Conservation (phyloP, 2,888 invertebrate species). For the Stictocephala bisonia region DNA sequence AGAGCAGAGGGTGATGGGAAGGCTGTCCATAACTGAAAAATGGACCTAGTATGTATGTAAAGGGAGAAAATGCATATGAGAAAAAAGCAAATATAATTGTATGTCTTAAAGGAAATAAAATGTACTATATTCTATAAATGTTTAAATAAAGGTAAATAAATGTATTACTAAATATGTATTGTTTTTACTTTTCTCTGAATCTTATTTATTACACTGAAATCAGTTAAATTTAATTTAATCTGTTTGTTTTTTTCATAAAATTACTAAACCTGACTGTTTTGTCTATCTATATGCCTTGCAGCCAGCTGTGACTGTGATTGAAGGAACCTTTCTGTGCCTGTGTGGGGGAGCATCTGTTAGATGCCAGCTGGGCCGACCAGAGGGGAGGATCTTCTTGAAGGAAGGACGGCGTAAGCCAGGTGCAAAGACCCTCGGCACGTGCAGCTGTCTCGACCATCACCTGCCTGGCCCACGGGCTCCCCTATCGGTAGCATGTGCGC, state of each 20-base stretch:
- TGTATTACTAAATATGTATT: neutral
- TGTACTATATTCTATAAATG: too few species aligned
- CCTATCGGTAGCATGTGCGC: constrained; percentile 16
- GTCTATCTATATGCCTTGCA: too few species aligned
- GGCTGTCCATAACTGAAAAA: too few species aligned
- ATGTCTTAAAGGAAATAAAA: too few species aligned
- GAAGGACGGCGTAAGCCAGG: constrained; percentile 12
- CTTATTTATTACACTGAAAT: too few species aligned
- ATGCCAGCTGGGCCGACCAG: neutral
- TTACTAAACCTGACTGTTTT: too few species aligned
- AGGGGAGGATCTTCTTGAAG: neutral
- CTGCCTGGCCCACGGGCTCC: neutral
- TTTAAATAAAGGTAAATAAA: constrained; percentile 22
- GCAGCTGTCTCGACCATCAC: neutral
- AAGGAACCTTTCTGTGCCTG: constrained; percentile 25
- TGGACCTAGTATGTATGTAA: too few species aligned
- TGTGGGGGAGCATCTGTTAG: constrained; percentile 22
- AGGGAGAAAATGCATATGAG: too few species aligned
- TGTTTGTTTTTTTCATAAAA: too few species aligned
- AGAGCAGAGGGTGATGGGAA: too few species aligned
- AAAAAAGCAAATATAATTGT: too few species aligned
- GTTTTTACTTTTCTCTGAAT: neutral
- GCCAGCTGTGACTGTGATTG: constrained; percentile 8
- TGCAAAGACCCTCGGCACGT: constrained; percentile 33
- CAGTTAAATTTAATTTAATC: too few species aligned